A percentile compares a stretch with the other conserved stretches of the same genome.
Conservation (phyloP, 1,140 invertebrate species). For the Polypedilum pembai region DNA sequence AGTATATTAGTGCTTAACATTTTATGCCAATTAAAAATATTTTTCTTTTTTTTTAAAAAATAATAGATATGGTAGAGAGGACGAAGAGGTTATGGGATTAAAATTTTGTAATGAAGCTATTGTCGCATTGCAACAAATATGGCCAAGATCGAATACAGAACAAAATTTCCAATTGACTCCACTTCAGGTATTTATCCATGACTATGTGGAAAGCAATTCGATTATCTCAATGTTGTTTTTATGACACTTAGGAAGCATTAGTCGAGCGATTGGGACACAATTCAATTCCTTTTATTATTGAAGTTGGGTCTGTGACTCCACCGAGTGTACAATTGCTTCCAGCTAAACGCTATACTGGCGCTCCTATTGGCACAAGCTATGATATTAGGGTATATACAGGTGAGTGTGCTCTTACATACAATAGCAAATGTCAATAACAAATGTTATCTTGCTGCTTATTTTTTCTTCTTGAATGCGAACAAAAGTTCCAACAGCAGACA, state of each 20-base stretch:
- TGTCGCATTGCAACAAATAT: constrained; percentile 76
- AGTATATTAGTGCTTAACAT: too few species aligned
- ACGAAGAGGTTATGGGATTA: constrained; percentile 87
- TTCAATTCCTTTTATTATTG: constrained; percentile 72
- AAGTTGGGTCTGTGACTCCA: constrained; percentile 69
- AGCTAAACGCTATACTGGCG: constrained; percentile 81
- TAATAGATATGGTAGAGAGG: constrained; percentile 74
- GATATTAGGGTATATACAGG: constrained; percentile 69
- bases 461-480: constrained; percentile 30
- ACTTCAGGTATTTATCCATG: constrained; percentile 59
- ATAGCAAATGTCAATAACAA: too few species aligned
- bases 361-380: constrained; percentile 82
- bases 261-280: constrained; percentile 67
- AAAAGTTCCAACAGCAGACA: constrained; percentile 51
- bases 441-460: too few species aligned
- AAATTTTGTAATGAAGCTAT: constrained; percentile 87
- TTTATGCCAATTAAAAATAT: too few species aligned
- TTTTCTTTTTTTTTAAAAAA: background rate
- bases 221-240: constrained; percentile 22
- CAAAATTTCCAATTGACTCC: constrained; percentile 50
- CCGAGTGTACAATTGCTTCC: constrained; percentile 84
- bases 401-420: constrained; percentile 45
- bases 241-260: constrained; percentile 61
- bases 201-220: background rate
- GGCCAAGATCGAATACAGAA: constrained; percentile 56